Evolutionary conservation across 2,113 vertebrate species (phyloP), one percentile per base, ranked within the genome.

Genomic region (Pelusios castaneus): DNA sequence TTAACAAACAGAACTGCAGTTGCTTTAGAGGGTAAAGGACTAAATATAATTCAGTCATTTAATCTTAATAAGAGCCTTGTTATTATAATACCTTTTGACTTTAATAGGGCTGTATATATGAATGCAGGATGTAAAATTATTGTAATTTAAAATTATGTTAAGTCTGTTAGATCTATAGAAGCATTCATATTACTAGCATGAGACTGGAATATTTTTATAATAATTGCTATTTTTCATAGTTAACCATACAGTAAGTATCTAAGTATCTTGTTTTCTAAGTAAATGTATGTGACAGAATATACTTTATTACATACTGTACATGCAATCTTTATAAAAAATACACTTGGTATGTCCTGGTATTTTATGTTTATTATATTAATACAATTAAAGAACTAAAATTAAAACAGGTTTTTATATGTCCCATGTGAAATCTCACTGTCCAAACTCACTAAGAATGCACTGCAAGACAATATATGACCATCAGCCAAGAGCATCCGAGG

Each of bases 91-190:
- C 86, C 41, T 95, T 97, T 97, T 96, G 95, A 97, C 96, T 97
- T 97, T 98, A 97, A 97, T 97, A 96, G 86, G 82, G 89, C 51
- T 97, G 95, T 96, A 95, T 95, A 93, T 97, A 96, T 95, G 90
- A 98, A 95, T 89, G 95, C 91, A 92, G 52, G 81, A 95, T 94
- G 78, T 97, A 98, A 96, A 96, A 97, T 97, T 96, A 88, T 81
- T 96, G 96, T 98, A 97, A 98, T 97, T 98, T 97, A 97, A 97
- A 97, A 97, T 97, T 97, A 97, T 89, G 93, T 92, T 96, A 96
- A 96, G 94, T 95, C 96, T 94, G 90, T 96, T 97, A 98, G 95
- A 97, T 96, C 90, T 96, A 93, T 95, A 95, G 97, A 97, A 92
- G 92, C 93, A 96, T 96, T 98, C 97, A 96, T 95, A 97, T 96